These are phyloP conservation scores for Eublepharis macularius DNA, from an alignment of 2,113 vertebrate genomes.

Conservation along the genomic window DNA sequence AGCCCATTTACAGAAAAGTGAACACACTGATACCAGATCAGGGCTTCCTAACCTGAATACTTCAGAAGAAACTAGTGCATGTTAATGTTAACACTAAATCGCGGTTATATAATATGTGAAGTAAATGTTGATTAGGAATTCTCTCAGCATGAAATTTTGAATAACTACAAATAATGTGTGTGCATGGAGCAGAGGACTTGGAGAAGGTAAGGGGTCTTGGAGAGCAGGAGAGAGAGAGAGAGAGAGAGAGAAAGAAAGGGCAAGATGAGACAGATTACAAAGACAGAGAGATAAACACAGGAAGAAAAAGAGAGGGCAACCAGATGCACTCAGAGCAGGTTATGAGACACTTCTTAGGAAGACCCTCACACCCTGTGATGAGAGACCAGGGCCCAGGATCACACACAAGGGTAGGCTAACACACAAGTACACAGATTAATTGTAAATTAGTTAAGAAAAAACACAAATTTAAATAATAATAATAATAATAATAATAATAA, in stretches of 20 bases:
- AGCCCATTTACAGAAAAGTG: neutral
- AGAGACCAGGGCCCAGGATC: conserved; percentile 39
- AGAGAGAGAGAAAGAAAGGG: neutral
- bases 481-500: conserved; percentile 77
- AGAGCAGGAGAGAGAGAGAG: neutral
- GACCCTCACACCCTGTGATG: conserved; percentile 34
- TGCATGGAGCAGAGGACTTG: neutral
- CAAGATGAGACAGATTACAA: neutral
- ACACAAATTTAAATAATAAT: conserved; percentile 71
- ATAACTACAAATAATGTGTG: neutral
- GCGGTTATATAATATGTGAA: neutral
- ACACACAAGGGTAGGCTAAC: conserved; percentile 65
- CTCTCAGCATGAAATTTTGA: neutral
- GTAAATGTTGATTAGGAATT: neutral
- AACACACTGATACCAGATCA: neutral
- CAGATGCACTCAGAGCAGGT: conserved; percentile 27
- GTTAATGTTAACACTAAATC: neutral
- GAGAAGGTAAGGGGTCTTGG: neutral
- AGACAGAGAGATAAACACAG: neutral
- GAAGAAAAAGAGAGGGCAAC: conserved; percentile 28
- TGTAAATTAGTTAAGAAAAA: conserved; percentile 71
- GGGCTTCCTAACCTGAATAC: too few species aligned
- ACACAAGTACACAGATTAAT: conserved; percentile 73
- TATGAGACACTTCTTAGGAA: conserved; percentile 42
- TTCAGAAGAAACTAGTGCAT: neutral